Percentiles rank a stretch among this genome's conserved stretches.
Evolutionary conservation across 2,888 invertebrate genomes (phyloP).

Genomic region (Drosophila gaucha): DNA sequence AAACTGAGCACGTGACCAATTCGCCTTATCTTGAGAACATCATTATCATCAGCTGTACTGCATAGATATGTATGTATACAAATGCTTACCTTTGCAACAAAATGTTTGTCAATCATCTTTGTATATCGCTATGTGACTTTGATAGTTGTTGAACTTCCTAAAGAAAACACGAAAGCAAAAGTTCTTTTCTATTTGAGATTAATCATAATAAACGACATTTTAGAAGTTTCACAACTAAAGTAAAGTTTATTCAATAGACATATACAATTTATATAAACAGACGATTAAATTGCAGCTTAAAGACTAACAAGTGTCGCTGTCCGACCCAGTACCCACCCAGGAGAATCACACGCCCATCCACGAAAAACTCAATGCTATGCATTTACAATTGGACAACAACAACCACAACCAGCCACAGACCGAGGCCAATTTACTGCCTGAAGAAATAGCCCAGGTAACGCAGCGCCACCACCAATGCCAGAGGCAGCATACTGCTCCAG

Average conservation of each 20-base stretch:
- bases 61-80: background rate
- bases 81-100: background rate
- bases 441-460: constrained; percentile 18
- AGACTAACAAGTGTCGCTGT: constrained; percentile 61
- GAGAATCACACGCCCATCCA: constrained; percentile 49
- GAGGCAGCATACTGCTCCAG: constrained; percentile 27
- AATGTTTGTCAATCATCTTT: background rate
- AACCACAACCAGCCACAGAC: constrained; percentile 13
- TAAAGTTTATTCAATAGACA: constrained; percentile 38
- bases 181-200: background rate
- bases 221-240: constrained; percentile 15
- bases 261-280: constrained; percentile 23
- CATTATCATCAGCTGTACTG: background rate
- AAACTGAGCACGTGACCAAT: constrained; percentile 16
- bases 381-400: constrained; percentile 60
- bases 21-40: constrained; percentile 4
- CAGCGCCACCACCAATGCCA: constrained; percentile 23
- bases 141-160: background rate
- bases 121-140: constrained; percentile 14
- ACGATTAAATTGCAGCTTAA: constrained; percentile 23
- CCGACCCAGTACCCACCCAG: constrained; percentile 61
- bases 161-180: too few species aligned
- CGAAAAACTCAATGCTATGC: constrained; percentile 67
- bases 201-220: too few species aligned
- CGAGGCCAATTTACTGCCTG: constrained; percentile 34